A percentile compares a stretch with the other conserved stretches of the same genome.
These are phyloP conservation scores for Sinhomidia bicolor DNA, from an alignment of 2,888 invertebrate species.

Conservation along the genomic window DNA sequence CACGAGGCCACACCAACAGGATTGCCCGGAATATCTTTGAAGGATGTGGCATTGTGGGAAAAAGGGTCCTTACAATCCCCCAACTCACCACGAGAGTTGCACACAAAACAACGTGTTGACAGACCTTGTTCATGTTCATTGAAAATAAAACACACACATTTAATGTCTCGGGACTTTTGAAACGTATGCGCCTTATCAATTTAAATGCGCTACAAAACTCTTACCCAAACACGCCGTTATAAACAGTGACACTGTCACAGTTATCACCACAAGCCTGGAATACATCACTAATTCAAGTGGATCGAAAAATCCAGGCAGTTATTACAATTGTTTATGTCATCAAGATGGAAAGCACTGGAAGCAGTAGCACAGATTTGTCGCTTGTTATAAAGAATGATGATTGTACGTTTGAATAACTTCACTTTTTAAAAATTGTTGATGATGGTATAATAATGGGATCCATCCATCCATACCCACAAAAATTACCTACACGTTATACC, in stretches of 20 bases:
- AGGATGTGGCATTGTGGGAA: slow-evolving; percentile 89
- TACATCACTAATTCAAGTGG: not conserved
- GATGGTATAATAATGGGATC: no score
- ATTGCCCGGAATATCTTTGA: slow-evolving; percentile 84
- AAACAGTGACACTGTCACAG: slow-evolving; percentile 24
- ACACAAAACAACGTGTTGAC: slow-evolving; percentile 90
- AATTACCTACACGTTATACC: no score
- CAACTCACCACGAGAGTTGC: slow-evolving; percentile 92
- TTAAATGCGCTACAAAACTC: not conserved
- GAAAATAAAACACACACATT: not conserved
- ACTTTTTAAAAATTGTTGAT: not conserved
- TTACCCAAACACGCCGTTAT: not conserved
- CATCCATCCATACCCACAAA: no score
- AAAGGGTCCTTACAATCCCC: slow-evolving; percentile 95
- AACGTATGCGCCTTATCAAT: no score
- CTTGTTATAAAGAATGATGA: no score
- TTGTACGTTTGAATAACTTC: not conserved
- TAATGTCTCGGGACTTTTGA: no score
- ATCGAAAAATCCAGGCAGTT: no score
- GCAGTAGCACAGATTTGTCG: no score
- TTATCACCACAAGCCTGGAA: not conserved
- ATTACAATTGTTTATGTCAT: no score
- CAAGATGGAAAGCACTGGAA: no score
- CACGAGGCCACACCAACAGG: slow-evolving; percentile 91
- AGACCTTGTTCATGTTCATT: slow-evolving; percentile 80